Conservation (phyloP, 2,113 vertebrate species). For the Lontra canadensis region DNA sequence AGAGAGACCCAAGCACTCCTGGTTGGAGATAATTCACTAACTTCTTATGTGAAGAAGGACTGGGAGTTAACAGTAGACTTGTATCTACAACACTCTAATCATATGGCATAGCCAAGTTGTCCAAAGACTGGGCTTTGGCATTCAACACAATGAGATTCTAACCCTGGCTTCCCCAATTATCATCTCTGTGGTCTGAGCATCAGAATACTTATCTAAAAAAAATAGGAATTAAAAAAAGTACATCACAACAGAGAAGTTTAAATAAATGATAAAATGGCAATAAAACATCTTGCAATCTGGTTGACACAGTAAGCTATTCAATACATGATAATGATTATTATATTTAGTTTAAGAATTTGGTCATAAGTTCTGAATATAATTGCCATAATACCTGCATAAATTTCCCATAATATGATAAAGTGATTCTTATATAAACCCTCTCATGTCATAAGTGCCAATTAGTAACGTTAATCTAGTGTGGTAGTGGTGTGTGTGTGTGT, state of each 20-base stretch:
- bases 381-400: neutral
- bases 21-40: constrained; percentile 30
- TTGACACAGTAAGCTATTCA: neutral
- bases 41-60: neutral
- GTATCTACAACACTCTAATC: neutral
- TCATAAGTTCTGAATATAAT: neutral
- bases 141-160: constrained; percentile 10
- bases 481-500: too few relatives aligned
- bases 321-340: neutral
- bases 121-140: neutral
- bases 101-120: neutral
- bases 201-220: neutral
- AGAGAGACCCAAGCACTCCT: neutral
- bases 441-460: neutral
- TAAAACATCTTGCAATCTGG: neutral
- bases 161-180: neutral
- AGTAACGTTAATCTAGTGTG: neutral
- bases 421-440: neutral
- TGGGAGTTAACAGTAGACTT: neutral
- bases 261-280: constrained; percentile 8
- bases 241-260: neutral
- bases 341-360: neutral
- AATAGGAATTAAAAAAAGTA: neutral
- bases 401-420: neutral
- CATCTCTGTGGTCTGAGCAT: neutral